Conservation (phyloP, 2,797 vertebrate genomes). For the Lophius americanus region DNA sequence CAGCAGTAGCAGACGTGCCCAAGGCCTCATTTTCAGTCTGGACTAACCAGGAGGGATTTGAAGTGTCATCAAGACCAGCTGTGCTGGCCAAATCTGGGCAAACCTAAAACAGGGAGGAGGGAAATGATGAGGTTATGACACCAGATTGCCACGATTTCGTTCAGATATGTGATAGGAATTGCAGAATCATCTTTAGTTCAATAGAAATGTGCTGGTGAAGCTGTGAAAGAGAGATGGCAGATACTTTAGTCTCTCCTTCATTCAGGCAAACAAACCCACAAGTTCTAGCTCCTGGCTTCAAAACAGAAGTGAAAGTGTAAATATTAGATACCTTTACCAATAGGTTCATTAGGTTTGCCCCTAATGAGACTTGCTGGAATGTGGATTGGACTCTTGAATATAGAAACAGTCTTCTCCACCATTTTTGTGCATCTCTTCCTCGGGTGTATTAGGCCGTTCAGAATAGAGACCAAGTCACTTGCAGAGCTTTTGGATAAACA, state of each 20-base stretch:
- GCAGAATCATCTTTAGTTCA: constrained; percentile 2
- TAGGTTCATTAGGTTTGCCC: too few relatives aligned
- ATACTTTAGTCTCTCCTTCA: constrained; percentile 24
- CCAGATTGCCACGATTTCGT: too few relatives aligned
- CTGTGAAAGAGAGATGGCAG: constrained; percentile 51
- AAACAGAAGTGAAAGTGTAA: not conserved
- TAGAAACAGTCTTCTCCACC: not conserved
- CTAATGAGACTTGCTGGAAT: too few relatives aligned
- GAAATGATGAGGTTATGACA: not conserved
- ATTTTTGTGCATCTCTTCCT: not conserved
- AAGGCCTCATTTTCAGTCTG: constrained; percentile 46
- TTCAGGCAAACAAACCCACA: not conserved
- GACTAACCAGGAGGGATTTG: constrained; percentile 44
- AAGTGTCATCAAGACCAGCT: constrained; percentile 62
- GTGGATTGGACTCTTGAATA: too few relatives aligned
- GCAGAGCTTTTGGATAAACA: too few relatives aligned
- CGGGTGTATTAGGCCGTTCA: not conserved
- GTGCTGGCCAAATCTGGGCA: constrained; percentile 38
- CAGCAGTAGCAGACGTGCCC: constrained; percentile 34
- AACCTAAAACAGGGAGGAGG: constrained; percentile 15
- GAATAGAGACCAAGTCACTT: too few relatives aligned
- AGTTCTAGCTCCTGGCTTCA: not conserved
- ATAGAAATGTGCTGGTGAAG: constrained; percentile 12
- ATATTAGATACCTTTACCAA: too few relatives aligned
- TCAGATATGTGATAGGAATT: not conserved